Percentiles rank a stretch among this genome's conserved stretches.
Evolutionary conservation across 1,140 invertebrate species (phyloP).

Genomic region (Calliopsis andreniformis): DNA sequence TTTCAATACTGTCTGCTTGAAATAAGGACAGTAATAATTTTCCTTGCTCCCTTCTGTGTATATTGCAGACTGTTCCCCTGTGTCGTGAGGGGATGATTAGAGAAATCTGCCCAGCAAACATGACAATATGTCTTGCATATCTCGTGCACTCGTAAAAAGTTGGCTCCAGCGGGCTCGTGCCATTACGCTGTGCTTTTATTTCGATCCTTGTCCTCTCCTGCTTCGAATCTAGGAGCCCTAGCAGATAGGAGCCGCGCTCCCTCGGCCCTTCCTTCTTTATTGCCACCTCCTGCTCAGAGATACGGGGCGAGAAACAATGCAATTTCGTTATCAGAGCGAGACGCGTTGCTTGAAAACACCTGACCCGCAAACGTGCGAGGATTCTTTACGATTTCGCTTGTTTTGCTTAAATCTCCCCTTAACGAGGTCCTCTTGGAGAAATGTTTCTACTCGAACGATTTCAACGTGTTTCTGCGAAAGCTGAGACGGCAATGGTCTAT

Average conservation of each 20-base stretch:
- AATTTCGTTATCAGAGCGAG: constrained; percentile 29
- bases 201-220: constrained; percentile 1
- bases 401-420: neutral
- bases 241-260: neutral
- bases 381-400: neutral
- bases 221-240: neutral
- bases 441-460: neutral
- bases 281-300: neutral
- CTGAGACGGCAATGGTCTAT: no score
- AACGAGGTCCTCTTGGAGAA: neutral
- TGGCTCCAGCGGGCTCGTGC: neutral
- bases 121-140: constrained; percentile 51
- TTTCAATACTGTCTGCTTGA: no score
- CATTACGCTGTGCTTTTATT: constrained; percentile 15
- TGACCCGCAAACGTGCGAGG: neutral
- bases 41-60: neutral
- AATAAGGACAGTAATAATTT: no score
- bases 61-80: neutral
- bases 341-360: neutral
- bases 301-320: constrained; percentile 12
- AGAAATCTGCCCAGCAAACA: neutral
- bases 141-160: constrained; percentile 22
- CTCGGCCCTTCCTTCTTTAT: neutral
- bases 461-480: no score
- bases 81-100: neutral